phyloP scores from a whole-genome alignment of 2,888 invertebrate genomes.

The Stegana nigrithorax region DNA sequence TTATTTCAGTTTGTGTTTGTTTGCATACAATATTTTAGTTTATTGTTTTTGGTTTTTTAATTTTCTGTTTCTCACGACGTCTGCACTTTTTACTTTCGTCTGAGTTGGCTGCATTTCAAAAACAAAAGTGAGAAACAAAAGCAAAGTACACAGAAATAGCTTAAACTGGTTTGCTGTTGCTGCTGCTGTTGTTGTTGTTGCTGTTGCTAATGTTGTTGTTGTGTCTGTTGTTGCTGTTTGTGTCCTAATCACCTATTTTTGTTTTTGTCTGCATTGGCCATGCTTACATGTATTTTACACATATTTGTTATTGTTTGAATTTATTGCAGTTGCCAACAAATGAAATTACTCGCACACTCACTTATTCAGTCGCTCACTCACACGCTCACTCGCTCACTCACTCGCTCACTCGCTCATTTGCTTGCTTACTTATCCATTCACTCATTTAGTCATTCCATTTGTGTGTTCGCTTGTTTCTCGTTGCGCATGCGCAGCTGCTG shows the following conservation, averaged over 20 bases:
- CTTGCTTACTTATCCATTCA: neutral
- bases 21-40: too few species aligned
- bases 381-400: neutral
- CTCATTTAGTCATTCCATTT: neutral
- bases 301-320: slow-evolving; percentile 25
- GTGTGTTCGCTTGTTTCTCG: too few species aligned
- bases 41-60: too few species aligned
- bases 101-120: slow-evolving; percentile 24
- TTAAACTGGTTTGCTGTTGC: slow-evolving; percentile 41
- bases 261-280: slow-evolving; percentile 19
- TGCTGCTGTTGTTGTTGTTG: too few species aligned
- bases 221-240: slow-evolving; percentile 18
- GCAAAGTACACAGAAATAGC: too few species aligned
- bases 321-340: slow-evolving; percentile 34
- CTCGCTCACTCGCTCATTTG: neutral
- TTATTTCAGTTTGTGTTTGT: too few species aligned
- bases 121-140: neutral
- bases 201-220: too few species aligned
- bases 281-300: slow-evolving; percentile 15
- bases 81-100: slow-evolving; percentile 47
- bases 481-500: slow-evolving; percentile 16
- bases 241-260: slow-evolving; percentile 54
- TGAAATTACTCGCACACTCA: neutral
- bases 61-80: too few species aligned
- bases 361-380: neutral